Evolutionary conservation across 2,888 invertebrate species (phyloP), one percentile per base, ranked within the genome.

Genomic region (Ormia ochracea): DNA sequence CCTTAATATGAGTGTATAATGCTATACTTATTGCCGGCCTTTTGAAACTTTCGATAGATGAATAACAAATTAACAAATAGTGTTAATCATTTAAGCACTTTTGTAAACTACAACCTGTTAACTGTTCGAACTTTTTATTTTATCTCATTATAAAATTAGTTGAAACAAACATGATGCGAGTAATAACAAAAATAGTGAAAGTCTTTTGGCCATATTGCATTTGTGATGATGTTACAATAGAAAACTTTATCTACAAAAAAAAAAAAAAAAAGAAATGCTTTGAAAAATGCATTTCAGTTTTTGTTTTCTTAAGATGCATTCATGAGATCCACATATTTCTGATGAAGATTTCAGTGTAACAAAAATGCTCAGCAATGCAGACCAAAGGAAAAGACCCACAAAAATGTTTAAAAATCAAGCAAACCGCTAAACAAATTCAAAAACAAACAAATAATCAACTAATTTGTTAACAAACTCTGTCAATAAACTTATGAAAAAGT

Each of bases 401-500:
- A n/a, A n/a, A n/a, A n/a, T n/a, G 41, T 1, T 17, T 5, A 0
- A 56, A n/a, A n/a, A n/a, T n/a, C 17, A 45, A 2, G 45, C 9
- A 12, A 52, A 43, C 19, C 52, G 17, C 31, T 50, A 61, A 59
- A 43, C 23, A 50, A 36, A 58, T 23, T 12, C 43, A 14, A 54
- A 54, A 26, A 54, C 26, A 28, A 33, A 33, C 28, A n/a, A n/a
- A n/a, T n/a, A 19, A 23, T 61, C 31, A 72, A 61, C 28, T 36
- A 70, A 77, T 77, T 63, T 70, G 63, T 70, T 70, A 70, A 58
- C 56, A 41, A 41, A 65, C 69, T 48, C 38, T 70, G 69, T 70
- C 69, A 77, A 77, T 58, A 69, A 41, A 48, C 56, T 52, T 48
- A 56, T 7, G 17, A 23, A 74, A 52, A 63, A 68, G 26, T 41